phyloP scores from a whole-genome alignment of 2,797 vertebrate genomes.

The Okamejei kenojei region DNA sequence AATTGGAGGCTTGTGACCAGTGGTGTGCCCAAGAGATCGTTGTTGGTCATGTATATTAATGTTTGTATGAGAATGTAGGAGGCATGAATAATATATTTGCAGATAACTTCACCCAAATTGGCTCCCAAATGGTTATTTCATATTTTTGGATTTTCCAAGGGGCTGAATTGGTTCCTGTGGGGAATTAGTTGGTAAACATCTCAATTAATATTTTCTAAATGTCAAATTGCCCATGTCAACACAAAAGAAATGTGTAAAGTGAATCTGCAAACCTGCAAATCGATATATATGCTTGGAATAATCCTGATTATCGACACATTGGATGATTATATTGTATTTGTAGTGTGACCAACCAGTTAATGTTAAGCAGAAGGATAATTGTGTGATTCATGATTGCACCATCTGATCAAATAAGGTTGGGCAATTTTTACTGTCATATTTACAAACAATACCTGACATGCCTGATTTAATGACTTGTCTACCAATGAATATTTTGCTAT shows the following conservation, averaged over 20 bases:
- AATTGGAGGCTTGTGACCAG: no score
- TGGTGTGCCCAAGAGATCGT: no score
- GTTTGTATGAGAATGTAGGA: no score
- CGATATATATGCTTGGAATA: background rate
- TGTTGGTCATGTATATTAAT: no score
- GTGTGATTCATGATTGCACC: background rate
- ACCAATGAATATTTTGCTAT: background rate
- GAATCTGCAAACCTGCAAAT: background rate
- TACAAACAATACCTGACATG: background rate
- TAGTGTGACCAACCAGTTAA: background rate
- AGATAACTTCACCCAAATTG: background rate
- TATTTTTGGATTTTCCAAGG: background rate
- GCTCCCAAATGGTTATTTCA: background rate
- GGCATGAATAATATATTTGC: no score
- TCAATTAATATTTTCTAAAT: background rate
- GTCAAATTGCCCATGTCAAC: background rate
- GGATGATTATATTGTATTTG: background rate
- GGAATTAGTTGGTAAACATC: background rate
- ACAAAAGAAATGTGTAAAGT: background rate
- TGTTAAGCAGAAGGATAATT: background rate
- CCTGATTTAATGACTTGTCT: background rate
- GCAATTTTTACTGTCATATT: background rate
- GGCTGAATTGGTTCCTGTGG: background rate
- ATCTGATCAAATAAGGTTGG: background rate
- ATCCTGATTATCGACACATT: background rate